Evolutionary conservation across 2,797 vertebrate genomes (phyloP).

Genomic region (Ctenosaura bakeri): DNA sequence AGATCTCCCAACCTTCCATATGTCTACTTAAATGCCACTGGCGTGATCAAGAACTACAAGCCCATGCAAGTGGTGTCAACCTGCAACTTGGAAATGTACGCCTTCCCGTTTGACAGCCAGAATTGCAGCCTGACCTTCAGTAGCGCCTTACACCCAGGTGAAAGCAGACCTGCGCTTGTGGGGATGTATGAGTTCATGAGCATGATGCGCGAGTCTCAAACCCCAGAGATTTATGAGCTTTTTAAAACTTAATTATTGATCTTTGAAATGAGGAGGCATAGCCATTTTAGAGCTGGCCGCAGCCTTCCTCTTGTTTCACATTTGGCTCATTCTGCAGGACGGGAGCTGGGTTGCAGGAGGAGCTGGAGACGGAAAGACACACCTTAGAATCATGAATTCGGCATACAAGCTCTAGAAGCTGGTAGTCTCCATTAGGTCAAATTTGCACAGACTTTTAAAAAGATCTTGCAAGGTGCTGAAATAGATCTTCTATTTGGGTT

Average conservation of each 20-base stretch:
- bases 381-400: too few species aligned
- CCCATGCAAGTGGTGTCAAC: slow-evolving; percentile 88
- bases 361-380: too few species aligned
- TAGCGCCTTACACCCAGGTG: slow-evolving; percentile 90
- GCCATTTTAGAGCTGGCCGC: background rate
- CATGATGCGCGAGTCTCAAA: background rate
- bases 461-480: too few species aligned
- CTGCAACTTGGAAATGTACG: slow-evolving; percentile 86
- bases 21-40: slow-evolving; percentile 89
- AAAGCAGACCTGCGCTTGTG: background rate
- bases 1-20: slow-evolving; percentile 84
- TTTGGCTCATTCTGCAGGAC: background rate
- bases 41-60: slow-evolving; percentile 86
- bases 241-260: background rate
- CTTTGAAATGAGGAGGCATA: background rate
- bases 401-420: too few species aligned
- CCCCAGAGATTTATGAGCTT: too few species aligned
- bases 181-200: too few species aligned
- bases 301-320: background rate
- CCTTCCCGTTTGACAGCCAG: slow-evolving; percentile 91
- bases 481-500: too few species aligned
- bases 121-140: slow-evolving; percentile 91
- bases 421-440: too few species aligned
- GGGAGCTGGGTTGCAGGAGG: too few species aligned
- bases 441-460: too few species aligned